Evolutionary conservation across 2,113 vertebrate genomes (phyloP).

Genomic region (Clarias magur): DNA sequence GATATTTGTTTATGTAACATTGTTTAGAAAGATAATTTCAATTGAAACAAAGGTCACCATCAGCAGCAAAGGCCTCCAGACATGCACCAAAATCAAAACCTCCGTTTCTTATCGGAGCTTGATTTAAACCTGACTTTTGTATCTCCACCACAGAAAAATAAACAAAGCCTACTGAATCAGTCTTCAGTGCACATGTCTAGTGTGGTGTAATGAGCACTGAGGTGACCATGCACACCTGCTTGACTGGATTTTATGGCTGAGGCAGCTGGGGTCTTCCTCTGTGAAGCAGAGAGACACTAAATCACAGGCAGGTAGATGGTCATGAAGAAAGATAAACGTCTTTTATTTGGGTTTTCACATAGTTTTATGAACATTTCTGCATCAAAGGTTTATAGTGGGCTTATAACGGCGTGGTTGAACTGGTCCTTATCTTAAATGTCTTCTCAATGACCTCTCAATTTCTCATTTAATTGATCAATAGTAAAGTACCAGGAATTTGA

Average conservation of each 20-base stretch:
- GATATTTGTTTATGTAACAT: neutral
- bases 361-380: too few species aligned
- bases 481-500: too few species aligned
- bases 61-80: constrained; percentile 40
- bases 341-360: constrained; percentile 4
- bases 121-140: constrained; percentile 11
- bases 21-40: constrained; percentile 35
- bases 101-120: constrained; percentile 16
- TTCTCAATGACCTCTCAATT: too few species aligned
- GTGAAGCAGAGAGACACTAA: constrained; percentile 40
- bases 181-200: constrained; percentile 17
- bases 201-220: constrained; percentile 2
- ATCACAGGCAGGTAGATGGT: constrained; percentile 39
- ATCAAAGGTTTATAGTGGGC: too few species aligned
- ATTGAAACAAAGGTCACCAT: constrained; percentile 48
- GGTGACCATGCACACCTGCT: constrained; percentile 48
- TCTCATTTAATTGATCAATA: too few species aligned
- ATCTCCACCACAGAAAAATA: constrained; percentile 26
- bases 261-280: constrained; percentile 45
- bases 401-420: too few species aligned
- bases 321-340: constrained; percentile 42
- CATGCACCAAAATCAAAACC: constrained; percentile 15
- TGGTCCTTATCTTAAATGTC: too few species aligned
- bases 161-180: constrained; percentile 11
- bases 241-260: constrained; percentile 44